Conservation (phyloP, 2,113 vertebrate genomes). For the Axis porcinus region DNA sequence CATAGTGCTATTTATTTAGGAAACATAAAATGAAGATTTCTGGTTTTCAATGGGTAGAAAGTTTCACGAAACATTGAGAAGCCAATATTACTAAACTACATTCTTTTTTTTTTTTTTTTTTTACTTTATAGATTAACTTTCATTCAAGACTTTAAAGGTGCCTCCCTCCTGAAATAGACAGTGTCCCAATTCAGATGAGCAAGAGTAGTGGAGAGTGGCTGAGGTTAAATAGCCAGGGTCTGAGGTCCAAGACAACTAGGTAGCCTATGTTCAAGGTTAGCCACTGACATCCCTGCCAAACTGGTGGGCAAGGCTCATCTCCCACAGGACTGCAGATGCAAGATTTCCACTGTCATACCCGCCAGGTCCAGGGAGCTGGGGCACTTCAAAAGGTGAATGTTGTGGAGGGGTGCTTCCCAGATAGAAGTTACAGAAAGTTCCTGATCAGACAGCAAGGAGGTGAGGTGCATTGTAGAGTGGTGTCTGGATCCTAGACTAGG, state of each 20-base stretch:
- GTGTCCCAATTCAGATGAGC: background rate
- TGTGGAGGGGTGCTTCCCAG: background rate
- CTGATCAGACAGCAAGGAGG: background rate
- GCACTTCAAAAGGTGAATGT: background rate
- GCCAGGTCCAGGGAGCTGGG: background rate
- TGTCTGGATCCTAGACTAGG: background rate
- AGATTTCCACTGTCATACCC: background rate
- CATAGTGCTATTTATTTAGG: background rate
- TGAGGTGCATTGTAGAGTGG: background rate
- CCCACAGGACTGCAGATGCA: no score
- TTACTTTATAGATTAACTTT: background rate
- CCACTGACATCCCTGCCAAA: background rate
- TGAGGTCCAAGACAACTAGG: background rate
- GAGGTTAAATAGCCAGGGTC: background rate
- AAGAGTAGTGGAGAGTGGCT: background rate
- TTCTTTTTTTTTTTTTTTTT: background rate
- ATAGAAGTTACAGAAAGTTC: background rate
- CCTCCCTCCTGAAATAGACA: background rate
- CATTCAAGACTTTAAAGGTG: background rate
- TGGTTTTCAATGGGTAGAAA: background rate
- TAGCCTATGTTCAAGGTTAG: background rate
- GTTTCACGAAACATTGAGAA: background rate
- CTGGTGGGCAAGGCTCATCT: background rate
- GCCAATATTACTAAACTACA: background rate
- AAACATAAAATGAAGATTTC: background rate